These are phyloP conservation scores for Campylomormyrus tamandua DNA, from an alignment of 2,113 vertebrate genomes.

Conservation along the genomic window DNA sequence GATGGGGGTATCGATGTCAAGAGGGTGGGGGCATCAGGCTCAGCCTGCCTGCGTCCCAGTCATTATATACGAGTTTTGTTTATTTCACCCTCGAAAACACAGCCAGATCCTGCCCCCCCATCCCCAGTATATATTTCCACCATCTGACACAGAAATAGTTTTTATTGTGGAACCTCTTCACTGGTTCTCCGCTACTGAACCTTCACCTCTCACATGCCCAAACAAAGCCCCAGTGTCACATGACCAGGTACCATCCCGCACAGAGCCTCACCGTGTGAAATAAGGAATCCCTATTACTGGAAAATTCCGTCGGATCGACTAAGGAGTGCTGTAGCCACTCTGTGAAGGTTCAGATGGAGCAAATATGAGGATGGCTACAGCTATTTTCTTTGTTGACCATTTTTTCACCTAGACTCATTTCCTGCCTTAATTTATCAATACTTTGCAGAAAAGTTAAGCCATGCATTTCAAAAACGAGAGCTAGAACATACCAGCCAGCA, in stretches of 20 bases:
- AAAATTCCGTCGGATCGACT: background rate
- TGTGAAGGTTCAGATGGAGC: background rate
- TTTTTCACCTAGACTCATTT: background rate
- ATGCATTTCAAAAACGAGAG: background rate
- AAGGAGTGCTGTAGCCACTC: background rate
- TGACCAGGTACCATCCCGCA: background rate
- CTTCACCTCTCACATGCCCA: background rate
- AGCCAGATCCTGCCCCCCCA: background rate
- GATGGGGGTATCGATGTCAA: background rate
- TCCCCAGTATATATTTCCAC: background rate
- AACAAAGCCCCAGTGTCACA: background rate
- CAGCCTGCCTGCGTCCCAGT: background rate
- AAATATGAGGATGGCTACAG: background rate
- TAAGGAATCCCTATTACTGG: background rate
- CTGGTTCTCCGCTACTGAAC: background rate
- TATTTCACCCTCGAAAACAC: background rate
- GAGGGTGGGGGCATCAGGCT: background rate
- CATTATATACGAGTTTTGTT: background rate
- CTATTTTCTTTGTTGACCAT: background rate
- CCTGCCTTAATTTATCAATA: background rate
- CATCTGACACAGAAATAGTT: background rate
- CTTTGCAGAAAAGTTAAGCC: background rate
- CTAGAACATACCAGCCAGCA: background rate
- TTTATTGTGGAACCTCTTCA: background rate
- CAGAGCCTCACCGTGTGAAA: background rate